Conservation (phyloP, 1,140 invertebrate genomes). For the Drosophila mayri region DNA sequence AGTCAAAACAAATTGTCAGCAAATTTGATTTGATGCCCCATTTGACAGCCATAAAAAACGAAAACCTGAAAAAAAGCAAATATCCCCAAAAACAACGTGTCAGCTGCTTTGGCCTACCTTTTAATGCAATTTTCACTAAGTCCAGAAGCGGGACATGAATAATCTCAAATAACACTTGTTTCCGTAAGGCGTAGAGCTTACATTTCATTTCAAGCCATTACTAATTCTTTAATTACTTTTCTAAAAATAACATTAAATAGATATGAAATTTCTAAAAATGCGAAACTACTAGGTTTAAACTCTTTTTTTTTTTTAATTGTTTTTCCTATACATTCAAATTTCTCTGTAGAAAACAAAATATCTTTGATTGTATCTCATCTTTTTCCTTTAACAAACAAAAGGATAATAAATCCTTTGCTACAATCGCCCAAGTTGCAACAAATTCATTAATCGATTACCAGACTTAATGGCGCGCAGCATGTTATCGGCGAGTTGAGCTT, state of each 20-base stretch:
- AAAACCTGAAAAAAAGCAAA: background rate
- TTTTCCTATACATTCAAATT: background rate
- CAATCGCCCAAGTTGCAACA: constrained; percentile 12
- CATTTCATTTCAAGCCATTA: background rate
- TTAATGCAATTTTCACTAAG: constrained; percentile 8
- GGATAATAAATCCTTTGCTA: background rate
- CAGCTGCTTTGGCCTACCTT: constrained; percentile 1
- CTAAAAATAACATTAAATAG: background rate
- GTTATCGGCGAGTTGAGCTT: constrained; percentile 36
- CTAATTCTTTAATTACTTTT: background rate
- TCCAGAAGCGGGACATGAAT: background rate
- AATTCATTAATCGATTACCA: constrained; percentile 29
- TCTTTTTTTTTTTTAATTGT: background rate
- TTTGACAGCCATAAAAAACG: constrained; percentile 31
- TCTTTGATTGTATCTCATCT: background rate
- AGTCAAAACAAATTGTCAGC: constrained; percentile 44
- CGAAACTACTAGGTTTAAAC: background rate
- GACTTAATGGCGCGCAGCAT: constrained; percentile 18
- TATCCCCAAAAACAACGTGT: background rate
- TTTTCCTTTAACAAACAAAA: background rate
- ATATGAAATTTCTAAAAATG: too few species aligned
- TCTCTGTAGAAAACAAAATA: background rate
- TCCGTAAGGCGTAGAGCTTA: background rate
- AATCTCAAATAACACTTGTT: constrained; percentile 6
- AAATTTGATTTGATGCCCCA: constrained; percentile 46